Percentiles rank a stretch among this genome's conserved stretches.
These are phyloP conservation scores for Amphipyra tragopoginis DNA, from an alignment of 2,888 invertebrate genomes.

Conservation along the genomic window DNA sequence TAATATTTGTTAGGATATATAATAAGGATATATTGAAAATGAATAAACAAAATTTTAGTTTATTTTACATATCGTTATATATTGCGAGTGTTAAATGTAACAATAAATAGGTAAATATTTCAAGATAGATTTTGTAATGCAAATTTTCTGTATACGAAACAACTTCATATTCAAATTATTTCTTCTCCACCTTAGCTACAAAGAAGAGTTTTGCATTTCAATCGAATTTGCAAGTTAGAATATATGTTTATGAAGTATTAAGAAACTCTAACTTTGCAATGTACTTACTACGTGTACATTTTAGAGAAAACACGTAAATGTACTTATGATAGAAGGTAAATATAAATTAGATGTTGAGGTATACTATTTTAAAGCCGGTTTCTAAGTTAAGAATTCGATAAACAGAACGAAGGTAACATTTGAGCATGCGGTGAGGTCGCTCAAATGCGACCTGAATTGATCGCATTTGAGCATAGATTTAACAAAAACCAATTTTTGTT, in stretches of 20 bases:
- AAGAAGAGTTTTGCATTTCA: constrained; percentile 43
- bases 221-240: constrained; percentile 49
- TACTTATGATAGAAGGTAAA: neutral
- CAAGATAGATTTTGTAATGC: constrained; percentile 30
- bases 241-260: constrained; percentile 35
- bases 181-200: constrained; percentile 32
- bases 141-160: constrained; percentile 14
- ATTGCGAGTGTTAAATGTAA: neutral
- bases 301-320: constrained; percentile 1
- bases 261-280: constrained; percentile 9
- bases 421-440: too few relatives aligned
- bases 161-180: constrained; percentile 45
- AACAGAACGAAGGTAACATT: too few relatives aligned
- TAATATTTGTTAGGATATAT: too few relatives aligned
- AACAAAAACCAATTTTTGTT: too few relatives aligned
- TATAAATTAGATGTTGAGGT: too few relatives aligned
- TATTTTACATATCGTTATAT: too few relatives aligned
- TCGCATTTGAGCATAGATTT: too few relatives aligned
- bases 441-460: too few relatives aligned
- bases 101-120: constrained; percentile 5
- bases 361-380: too few relatives aligned
- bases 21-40: too few relatives aligned
- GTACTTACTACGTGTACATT: constrained; percentile 2
- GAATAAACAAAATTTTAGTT: too few relatives aligned
- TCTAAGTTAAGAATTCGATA: too few relatives aligned